A percentile compares a stretch with the other conserved stretches of the same genome.
Conservation (phyloP, 2,888 invertebrate genomes). For the Spodoptera littoralis region DNA sequence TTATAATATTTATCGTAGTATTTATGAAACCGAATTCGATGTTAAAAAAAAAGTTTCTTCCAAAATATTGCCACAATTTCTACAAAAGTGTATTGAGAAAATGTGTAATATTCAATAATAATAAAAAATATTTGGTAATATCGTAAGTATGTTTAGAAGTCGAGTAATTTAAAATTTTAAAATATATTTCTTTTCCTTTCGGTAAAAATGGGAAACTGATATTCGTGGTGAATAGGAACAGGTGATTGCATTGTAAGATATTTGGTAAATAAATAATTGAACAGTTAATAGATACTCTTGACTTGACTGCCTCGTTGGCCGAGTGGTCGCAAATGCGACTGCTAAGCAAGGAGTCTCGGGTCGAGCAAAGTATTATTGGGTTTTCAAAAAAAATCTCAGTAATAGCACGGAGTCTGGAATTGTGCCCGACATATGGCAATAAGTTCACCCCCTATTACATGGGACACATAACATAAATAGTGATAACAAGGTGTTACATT, state of each 20-base stretch:
- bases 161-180: slow-evolving; percentile 50
- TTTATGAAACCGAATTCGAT: slow-evolving; percentile 81
- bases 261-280: slow-evolving; percentile 3
- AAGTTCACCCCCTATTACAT: too few relatives aligned
- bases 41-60: slow-evolving; percentile 78
- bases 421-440: too few relatives aligned
- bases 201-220: slow-evolving; percentile 24
- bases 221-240: slow-evolving; percentile 28
- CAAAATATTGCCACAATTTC: slow-evolving; percentile 84
- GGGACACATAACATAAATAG: too few relatives aligned
- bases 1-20: slow-evolving; percentile 63
- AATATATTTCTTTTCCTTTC: slow-evolving; percentile 38
- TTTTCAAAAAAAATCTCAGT: too few relatives aligned
- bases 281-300: too few relatives aligned
- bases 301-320: too few relatives aligned
- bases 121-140: slow-evolving; percentile 54
- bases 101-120: slow-evolving; percentile 66
- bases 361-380: too few relatives aligned
- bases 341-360: too few relatives aligned
- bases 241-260: slow-evolving; percentile 31
- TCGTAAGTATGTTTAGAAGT: slow-evolving; percentile 61
- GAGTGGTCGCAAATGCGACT: too few relatives aligned
- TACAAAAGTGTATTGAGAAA: slow-evolving; percentile 69
- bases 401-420: too few relatives aligned
- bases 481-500: too few relatives aligned